Conservation (phyloP, 2,888 invertebrate genomes). For the Vannuccia rotundouncinata region DNA sequence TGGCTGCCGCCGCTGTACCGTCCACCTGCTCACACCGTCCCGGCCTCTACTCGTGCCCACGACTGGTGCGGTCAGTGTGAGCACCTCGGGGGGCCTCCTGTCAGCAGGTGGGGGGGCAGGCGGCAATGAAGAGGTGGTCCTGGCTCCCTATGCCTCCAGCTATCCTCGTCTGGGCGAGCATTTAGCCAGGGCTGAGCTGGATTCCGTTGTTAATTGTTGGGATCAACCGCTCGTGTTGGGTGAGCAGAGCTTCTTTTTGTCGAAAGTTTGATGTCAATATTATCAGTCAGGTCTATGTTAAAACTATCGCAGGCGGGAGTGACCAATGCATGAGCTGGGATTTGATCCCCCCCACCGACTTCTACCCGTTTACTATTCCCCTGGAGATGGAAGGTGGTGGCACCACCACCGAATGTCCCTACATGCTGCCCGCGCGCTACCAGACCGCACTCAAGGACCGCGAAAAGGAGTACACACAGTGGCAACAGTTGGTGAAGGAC, state of each 20-base stretch:
- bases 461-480: too few species aligned
- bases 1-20: constrained; percentile 52
- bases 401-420: constrained; percentile 44
- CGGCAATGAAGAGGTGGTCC: constrained; percentile 49
- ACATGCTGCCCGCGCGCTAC: background rate
- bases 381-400: constrained; percentile 53
- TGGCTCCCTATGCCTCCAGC: constrained; percentile 57
- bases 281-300: too few species aligned
- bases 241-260: background rate
- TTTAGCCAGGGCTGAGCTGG: constrained; percentile 51
- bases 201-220: constrained; percentile 54
- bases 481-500: too few species aligned
- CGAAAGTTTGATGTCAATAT: too few species aligned
- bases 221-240: constrained; percentile 50
- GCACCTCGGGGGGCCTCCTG: background rate
- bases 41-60: constrained; percentile 50
- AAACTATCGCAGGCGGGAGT: too few species aligned
- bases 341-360: constrained; percentile 48
- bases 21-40: constrained; percentile 56
- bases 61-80: background rate
- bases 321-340: constrained; percentile 49
- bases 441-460: background rate
- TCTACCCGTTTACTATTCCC: constrained; percentile 53
- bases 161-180: constrained; percentile 56
- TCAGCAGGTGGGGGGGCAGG: background rate